Evolutionary conservation across 35 echinoderm and acorn worm species (phyloP), one percentile per base, ranked within the genome.

Genomic region (Chiridota heheva): DNA sequence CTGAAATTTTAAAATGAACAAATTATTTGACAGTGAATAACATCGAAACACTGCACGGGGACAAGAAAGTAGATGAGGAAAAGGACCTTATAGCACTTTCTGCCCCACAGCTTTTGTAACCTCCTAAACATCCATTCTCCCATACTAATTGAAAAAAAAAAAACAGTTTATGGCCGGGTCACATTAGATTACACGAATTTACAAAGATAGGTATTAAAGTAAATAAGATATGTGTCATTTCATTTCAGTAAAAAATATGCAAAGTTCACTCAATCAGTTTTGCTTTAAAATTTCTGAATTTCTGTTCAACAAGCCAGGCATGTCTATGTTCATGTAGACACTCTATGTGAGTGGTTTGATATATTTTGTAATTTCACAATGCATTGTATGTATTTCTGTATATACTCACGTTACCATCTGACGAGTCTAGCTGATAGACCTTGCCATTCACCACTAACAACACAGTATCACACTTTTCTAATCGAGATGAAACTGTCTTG

Each of bases 361-460:
- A 4, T 24, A 58, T 24, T 24, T 12, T 1, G 55, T 2, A 24
- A 24, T 58, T 58, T 28, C n/a, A 58, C 29, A 58, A 20, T 58
- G 29, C 29, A n/a, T n/a, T n/a, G n/a, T n/a, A n/a, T n/a, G n/a
- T n/a, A n/a, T n/a, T n/a, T n/a, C n/a, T n/a, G n/a, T n/a, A 28
- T 10, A 20, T 58, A 68, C 64, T 30, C 15, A 68, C 24, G 27
- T 28, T 35, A 18, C 64, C 64, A 68, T 68, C 64, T 68, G 64
- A 22, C 15, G 64, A 36, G 64, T 28, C 24, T 34, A 68, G 24
- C 64, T 35, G 3, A 68, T 68, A 68, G 22, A 34, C 64, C 27
- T 68, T 68, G 64, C 64, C 62, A 13, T n/a, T n/a, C n/a, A n/a
- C n/a, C n/a, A n/a, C n/a, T n/a, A n/a, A n/a, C n/a, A n/a, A n/a